Evolutionary conservation across 2,113 vertebrate species (phyloP).

Genomic region (Balaeniceps rex): DNA sequence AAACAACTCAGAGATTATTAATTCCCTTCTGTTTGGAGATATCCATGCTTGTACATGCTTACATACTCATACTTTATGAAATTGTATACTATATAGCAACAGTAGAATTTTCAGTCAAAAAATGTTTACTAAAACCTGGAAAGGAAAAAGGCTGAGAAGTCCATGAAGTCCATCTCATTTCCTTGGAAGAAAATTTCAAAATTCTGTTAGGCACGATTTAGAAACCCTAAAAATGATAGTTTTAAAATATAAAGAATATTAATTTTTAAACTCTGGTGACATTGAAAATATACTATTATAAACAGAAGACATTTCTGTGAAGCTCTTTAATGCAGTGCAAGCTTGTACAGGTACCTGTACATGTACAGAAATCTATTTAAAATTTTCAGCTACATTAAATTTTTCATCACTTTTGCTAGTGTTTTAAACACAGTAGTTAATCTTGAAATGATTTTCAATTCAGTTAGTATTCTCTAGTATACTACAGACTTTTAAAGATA

Average conservation of each 20-base stretch:
- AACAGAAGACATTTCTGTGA: background rate
- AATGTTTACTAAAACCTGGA: background rate
- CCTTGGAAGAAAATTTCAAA: background rate
- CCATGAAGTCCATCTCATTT: background rate
- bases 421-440: slow-evolving; percentile 36
- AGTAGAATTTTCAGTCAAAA: background rate
- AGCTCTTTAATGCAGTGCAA: background rate
- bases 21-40: background rate
- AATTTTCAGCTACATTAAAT: slow-evolving; percentile 36
- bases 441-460: slow-evolving; percentile 18
- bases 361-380: slow-evolving; percentile 1
- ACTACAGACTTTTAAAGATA: slow-evolving; percentile 1
- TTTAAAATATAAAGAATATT: background rate
- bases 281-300: background rate
- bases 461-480: background rate
- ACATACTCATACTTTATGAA: background rate
- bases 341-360: background rate
- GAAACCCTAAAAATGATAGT: background rate
- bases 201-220: background rate
- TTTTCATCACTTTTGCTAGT: slow-evolving; percentile 7
- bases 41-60: background rate
- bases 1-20: background rate
- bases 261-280: background rate
- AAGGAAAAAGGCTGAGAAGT: background rate
- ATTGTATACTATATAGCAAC: background rate